Evolutionary conservation across 1,140 invertebrate species (phyloP), one percentile per base, ranked within the genome.

Genomic region (Nilaparvata lugens): DNA sequence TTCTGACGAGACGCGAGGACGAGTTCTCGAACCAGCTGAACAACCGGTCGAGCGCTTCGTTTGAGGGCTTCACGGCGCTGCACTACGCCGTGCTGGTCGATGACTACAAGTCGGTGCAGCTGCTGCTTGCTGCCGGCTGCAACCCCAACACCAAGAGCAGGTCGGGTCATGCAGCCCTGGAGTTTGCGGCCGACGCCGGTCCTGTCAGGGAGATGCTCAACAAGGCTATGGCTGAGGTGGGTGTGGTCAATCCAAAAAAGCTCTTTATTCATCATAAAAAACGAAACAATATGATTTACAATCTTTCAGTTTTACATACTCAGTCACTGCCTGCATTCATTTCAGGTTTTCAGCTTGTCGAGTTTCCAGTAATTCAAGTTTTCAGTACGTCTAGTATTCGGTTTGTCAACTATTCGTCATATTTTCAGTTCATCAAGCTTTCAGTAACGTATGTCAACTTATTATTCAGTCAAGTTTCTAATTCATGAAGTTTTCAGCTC

Each of bases 21-120:
- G 88, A 93, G 71, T 96, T 95, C 73, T 87, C 82, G 66, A 78
- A 85, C 64, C 70, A 78, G 23, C 77, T 95, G 59, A 91, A 87
- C 35, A 18, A 52, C 48, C 67, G 84, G 14, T 56, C 61, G 7
- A 56, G 59, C 55, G 63, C 45, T n/a, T 84, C 82, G 9, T 95
- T 92, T 71, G 77, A 83, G 62, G 92, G 91, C 18, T 94, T 90
- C 73, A 95, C 93, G 55, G 83, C 92, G 45, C 77, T 97, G 43
- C 93, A 95, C 74, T 97, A 96, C 79, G 91, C 92, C 16, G 88
- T 86, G 43, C 74, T 96, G 28, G 77, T 81, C 13, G 85, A 93
- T 75, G 84, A 86, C 67, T 67, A 78, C 19, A 76, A 77, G 16
- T 81, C 83, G 52, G 79, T 83, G 0, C 72, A 76, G 65, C 71